Percentiles rank a stretch among this genome's conserved stretches.
Conservation (phyloP, 1,140 invertebrate genomes). For the Notospermus geniculatus region DNA sequence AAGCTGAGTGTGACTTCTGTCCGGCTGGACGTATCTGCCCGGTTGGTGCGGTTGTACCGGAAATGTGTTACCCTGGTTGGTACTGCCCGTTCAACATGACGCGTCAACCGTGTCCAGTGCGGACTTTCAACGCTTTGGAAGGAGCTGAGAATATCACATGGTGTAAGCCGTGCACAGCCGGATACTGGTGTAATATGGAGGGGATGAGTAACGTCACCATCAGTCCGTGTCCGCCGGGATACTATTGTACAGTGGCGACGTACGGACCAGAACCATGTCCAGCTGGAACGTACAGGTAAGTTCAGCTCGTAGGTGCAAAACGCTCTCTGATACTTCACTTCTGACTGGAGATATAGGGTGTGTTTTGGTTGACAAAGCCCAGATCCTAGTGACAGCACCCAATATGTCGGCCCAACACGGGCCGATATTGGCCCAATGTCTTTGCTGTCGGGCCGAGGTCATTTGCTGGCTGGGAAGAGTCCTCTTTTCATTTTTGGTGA, state of each 20-base stretch:
- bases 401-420: no score
- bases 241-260: slow-evolving; percentile 44
- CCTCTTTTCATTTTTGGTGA: neutral
- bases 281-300: slow-evolving; percentile 46
- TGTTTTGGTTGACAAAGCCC: no score
- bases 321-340: no score
- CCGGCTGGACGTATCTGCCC: slow-evolving; percentile 47
- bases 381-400: no score
- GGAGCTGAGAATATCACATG: slow-evolving; percentile 36
- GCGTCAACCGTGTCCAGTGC: slow-evolving; percentile 28
- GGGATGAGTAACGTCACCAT: slow-evolving; percentile 40
- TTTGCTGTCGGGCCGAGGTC: neutral
- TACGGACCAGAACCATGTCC: slow-evolving; percentile 36
- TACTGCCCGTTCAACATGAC: slow-evolving; percentile 34
- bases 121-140: slow-evolving; percentile 41
- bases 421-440: no score
- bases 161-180: slow-evolving; percentile 43
- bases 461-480: neutral
- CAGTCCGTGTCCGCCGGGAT: slow-evolving; percentile 43
- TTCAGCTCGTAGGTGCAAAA: no score
- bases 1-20: slow-evolving; percentile 39
- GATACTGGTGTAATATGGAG: slow-evolving; percentile 42
- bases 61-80: slow-evolving; percentile 41
- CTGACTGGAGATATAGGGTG: no score
- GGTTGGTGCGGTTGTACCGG: slow-evolving; percentile 36